Evolutionary conservation across 2,888 invertebrate genomes (phyloP), one percentile per base, ranked within the genome.

Genomic region (Cheilosia vulpina): DNA sequence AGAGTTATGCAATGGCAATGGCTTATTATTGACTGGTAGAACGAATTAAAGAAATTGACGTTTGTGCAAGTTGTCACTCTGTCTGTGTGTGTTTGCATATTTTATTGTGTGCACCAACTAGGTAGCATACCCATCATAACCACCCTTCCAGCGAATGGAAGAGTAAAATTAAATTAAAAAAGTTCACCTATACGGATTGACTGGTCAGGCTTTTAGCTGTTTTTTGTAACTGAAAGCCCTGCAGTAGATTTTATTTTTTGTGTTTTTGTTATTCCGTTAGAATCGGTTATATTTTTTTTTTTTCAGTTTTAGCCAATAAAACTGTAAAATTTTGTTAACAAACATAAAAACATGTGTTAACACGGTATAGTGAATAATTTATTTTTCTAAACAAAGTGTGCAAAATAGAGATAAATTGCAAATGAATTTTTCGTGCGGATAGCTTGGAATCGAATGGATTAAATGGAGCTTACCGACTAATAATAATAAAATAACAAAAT

Each of bases 101-200:
- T 55, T 53, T n/a, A 21, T 24, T 66, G 3, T n/a, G 9, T 15
- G n/a, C 13, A 4, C 43, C 27, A 47, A n/a, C 47, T 34, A 34
- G 38, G 38, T 38, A 34, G 3, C 13, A 24, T 11, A 62, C 6
- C 43, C 53, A 34, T 57, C 66, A 65, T 45, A 62, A 55, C 66
- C 31, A 65, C 58, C 81, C 71, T 71, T 76, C 66, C 62, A 72
- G 19, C 53, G 24, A 21, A 34, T 58, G 47, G 62, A 66, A 80
- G 34, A 69, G 52, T n/a, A 85, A 72, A 85, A 85, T 85, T 85
- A 81, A 85, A 85, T 85, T 85, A 85, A 81, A 85, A 85, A 85
- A 81, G 81, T 85, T 81, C 81, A 62, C 60, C 66, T 68, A 62
- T 19, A 17, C 52, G 27, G 17, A 68, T 68, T 75, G 66, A 66